A percentile compares a stretch with the other conserved stretches of the same genome.
phyloP scores from a whole-genome alignment of 2,888 invertebrate genomes.

The Axea sp. region DNA sequence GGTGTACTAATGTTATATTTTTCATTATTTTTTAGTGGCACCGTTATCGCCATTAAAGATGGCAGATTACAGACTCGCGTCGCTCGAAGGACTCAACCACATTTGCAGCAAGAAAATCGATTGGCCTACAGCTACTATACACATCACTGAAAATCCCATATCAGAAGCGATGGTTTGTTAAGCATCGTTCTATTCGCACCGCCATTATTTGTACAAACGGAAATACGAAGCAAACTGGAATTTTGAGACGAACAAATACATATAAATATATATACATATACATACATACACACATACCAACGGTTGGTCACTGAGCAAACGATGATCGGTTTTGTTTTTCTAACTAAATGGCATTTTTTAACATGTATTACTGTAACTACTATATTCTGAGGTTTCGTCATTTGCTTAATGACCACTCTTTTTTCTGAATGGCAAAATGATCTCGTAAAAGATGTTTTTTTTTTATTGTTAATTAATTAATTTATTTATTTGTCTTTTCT shows the following conservation, averaged over 20 bases:
- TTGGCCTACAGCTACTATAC: conserved; percentile 84
- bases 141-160: conserved; percentile 90
- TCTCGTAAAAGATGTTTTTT: too few species aligned
- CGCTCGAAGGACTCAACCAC: conserved; percentile 81
- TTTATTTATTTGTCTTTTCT: too few species aligned
- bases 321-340: conserved; percentile 46
- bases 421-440: conserved; percentile 36
- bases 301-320: conserved; percentile 43
- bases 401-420: conserved; percentile 43
- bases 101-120: conserved; percentile 80
- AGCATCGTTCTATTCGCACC: conserved; percentile 68
- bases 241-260: conserved; percentile 60
- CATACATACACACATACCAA: conserved; percentile 33
- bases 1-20: conserved; percentile 5
- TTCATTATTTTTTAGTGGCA: conserved; percentile 82
- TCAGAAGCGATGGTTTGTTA: conserved; percentile 88
- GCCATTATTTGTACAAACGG: conserved; percentile 64
- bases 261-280: conserved; percentile 55
- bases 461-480: too few species aligned
- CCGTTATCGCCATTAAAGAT: conserved; percentile 87
- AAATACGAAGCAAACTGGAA: conserved; percentile 52
- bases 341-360: conserved; percentile 50
- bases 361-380: conserved; percentile 38
- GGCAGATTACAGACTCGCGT: conserved; percentile 83
- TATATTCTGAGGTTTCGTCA: conserved; percentile 45